Evolutionary conservation across 2,888 invertebrate species (phyloP).

Genomic region (Sussaba pulchella): DNA sequence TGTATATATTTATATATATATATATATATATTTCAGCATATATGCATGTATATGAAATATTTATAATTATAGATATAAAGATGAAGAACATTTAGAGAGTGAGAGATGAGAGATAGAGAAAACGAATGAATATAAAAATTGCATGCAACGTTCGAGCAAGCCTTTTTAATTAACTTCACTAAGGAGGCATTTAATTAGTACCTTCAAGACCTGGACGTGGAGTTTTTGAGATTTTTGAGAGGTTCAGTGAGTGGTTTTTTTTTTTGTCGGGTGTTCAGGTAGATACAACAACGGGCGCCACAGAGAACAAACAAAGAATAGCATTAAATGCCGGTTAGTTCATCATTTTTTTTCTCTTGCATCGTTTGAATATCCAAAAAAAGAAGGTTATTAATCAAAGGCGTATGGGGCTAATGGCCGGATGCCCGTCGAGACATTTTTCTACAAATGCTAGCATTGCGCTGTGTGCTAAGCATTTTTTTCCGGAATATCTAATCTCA

Average conservation of each 20-base stretch:
- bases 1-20: slow-evolving; percentile 44
- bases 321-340: slow-evolving; percentile 83
- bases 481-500: no score
- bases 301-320: slow-evolving; percentile 84
- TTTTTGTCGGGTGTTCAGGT: slow-evolving; percentile 82
- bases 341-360: slow-evolving; percentile 72
- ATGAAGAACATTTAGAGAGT: slow-evolving; percentile 66
- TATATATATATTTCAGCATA: slow-evolving; percentile 50
- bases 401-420: slow-evolving; percentile 60
- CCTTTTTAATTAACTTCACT: slow-evolving; percentile 71
- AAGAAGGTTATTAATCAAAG: slow-evolving; percentile 60
- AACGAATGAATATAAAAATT: slow-evolving; percentile 69
- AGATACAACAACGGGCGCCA: slow-evolving; percentile 84
- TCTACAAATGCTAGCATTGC: no score
- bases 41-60: slow-evolving; percentile 57
- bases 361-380: slow-evolving; percentile 63
- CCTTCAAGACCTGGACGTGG: slow-evolving; percentile 84
- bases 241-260: slow-evolving; percentile 82
- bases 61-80: slow-evolving; percentile 60
- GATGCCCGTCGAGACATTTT: slow-evolving; percentile 10
- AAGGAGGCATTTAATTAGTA: slow-evolving; percentile 83
- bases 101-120: slow-evolving; percentile 65
- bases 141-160: slow-evolving; percentile 81
- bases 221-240: slow-evolving; percentile 83
- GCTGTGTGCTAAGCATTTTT: not conserved